phyloP scores from a whole-genome alignment of 2,888 invertebrate species.

The Gerris lacustris region DNA sequence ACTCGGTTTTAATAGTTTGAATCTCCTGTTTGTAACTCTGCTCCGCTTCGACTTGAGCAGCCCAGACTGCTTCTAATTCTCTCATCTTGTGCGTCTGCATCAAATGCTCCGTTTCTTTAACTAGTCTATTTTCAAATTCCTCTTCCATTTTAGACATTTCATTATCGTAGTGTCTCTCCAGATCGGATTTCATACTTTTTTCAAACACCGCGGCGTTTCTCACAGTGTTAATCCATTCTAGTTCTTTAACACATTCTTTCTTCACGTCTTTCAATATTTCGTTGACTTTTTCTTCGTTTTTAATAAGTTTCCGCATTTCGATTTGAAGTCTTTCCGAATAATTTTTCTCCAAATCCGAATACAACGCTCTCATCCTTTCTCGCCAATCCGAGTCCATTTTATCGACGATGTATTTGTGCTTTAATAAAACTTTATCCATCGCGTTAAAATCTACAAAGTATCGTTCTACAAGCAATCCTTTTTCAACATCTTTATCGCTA shows the following conservation, averaged over 20 bases:
- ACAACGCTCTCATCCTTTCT: neutral
- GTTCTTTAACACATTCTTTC: slow-evolving; percentile 1
- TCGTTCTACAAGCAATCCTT: neutral
- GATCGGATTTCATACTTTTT: neutral
- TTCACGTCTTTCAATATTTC: neutral
- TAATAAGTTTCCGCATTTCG: neutral
- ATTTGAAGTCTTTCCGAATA: neutral
- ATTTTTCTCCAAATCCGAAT: neutral
- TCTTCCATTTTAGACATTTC: neutral
- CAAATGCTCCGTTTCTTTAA: neutral
- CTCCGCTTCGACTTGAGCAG: neutral
- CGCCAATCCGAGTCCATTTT: neutral
- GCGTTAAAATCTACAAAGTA: neutral
- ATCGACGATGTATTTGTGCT: neutral
- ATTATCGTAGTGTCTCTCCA: neutral
- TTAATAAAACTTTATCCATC: neutral
- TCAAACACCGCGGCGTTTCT: neutral
- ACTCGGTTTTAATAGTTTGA: neutral
- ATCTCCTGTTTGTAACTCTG: neutral
- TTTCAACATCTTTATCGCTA: neutral
- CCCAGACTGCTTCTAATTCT: neutral
- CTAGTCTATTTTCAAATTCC: neutral
- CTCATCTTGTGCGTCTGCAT: neutral
- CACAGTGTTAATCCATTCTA: slow-evolving; percentile 5
- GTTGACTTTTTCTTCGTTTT: neutral